Percentiles rank a stretch among this genome's conserved stretches.
These are phyloP conservation scores for Tragelaphus buxtoni DNA, from an alignment of 2,113 vertebrate species.

Conservation along the genomic window DNA sequence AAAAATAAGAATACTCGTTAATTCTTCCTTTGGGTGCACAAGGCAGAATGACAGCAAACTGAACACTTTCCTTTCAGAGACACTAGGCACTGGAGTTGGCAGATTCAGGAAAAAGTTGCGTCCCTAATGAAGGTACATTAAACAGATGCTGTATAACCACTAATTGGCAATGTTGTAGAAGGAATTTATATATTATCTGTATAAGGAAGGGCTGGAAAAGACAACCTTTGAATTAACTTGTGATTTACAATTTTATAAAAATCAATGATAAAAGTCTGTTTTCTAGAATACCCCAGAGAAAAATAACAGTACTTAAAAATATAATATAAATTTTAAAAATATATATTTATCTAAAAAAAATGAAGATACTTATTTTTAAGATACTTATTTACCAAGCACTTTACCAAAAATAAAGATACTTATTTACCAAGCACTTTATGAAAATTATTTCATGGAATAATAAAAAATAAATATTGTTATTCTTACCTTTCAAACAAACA, in stretches of 20 bases:
- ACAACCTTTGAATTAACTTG: not conserved
- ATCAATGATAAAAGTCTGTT: not conserved
- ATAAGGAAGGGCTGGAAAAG: not conserved
- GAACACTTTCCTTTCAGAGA: not conserved
- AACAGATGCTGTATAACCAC: not conserved
- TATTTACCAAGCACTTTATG: constrained; percentile 11
- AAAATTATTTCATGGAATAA: not conserved
- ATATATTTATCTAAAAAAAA: not conserved
- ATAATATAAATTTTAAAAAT: not conserved
- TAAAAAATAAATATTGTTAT: not conserved
- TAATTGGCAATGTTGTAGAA: not conserved
- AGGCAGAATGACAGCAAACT: not conserved
- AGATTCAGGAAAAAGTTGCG: not conserved
- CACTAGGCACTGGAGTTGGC: not conserved
- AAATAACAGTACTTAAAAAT: not conserved
- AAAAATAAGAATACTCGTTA: not conserved
- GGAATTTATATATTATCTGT: not conserved
- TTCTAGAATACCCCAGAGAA: not conserved
- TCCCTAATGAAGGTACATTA: not conserved
- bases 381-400: not conserved
- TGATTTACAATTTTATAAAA: not conserved
- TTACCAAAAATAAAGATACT: not conserved
- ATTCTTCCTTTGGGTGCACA: not conserved
- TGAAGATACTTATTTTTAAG: not conserved
- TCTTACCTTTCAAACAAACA: not conserved